Conservation (phyloP, 2,797 vertebrate species). For the Crypturellus tataupa region DNA sequence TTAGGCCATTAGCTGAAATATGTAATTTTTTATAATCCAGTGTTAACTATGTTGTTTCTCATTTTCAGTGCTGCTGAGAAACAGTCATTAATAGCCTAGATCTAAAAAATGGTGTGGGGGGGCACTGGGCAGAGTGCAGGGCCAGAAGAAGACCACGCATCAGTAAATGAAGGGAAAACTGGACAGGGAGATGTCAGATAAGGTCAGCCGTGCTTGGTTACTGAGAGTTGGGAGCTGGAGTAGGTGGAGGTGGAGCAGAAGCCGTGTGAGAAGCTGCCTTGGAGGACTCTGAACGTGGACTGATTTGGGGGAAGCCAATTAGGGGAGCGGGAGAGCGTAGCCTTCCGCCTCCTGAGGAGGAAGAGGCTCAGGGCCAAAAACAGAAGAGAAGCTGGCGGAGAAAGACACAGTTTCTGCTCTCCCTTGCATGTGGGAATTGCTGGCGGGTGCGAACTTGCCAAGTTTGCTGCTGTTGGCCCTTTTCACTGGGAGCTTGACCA, state of each 20-base stretch:
- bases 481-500: conserved; percentile 21
- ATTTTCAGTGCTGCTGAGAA: background rate
- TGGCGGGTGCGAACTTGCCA: background rate
- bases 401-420: background rate
- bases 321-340: background rate
- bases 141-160: background rate
- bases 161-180: background rate
- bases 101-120: background rate
- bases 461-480: background rate
- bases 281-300: background rate
- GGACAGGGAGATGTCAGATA: background rate
- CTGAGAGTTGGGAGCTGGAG: background rate
- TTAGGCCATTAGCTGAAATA: background rate
- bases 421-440: background rate
- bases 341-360: background rate
- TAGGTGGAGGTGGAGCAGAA: background rate
- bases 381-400: background rate
- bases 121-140: too few relatives aligned
- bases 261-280: background rate
- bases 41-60: background rate
- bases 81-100: background rate
- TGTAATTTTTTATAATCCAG: background rate
- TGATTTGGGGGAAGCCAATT: background rate
- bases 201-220: background rate
- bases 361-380: background rate